Base-by-base conservation (phyloP, 2,797 vertebrate species). In the Hypotaenidia philippensis region DNA sequence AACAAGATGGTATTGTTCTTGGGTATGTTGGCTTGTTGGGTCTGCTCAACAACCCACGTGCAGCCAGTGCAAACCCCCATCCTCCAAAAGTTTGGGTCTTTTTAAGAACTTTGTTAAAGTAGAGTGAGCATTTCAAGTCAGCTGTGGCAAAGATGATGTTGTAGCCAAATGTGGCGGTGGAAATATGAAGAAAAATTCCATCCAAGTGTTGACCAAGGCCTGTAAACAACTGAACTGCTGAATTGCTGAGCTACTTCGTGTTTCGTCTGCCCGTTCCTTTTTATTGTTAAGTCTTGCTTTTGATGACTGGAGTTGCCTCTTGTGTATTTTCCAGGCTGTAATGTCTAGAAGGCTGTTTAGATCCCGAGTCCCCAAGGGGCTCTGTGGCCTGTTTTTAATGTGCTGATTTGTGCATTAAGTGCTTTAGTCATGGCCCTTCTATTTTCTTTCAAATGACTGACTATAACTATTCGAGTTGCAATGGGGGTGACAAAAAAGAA, bases 311-410 rank as follows among this genome's bases (percentile, higher is more conserved):
- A 74, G 49, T 65, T 92, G 92, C 60, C 75, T 80, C 89, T 71
- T 92, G 60, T 87, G 68, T 82, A 36, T 95, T 95, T 96, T 92
- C 60, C 68, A 90, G 89, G 41, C 60, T 89, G 78, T 80, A 55
- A 80, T 94, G 87, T 89, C 94, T 94, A 60, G 83, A 94, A 95
- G 68, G 64, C 86, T 90, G 29, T 93, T 93, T 90, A 85, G 83
- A 89, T 82, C 81, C 66, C 50, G 49, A 64, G 77, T 85, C 69
- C 79, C 79, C 69, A 59, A 36, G 72, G 85, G 72, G 15, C 72
- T 80, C 75, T 87, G 70, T 90, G 92, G 75, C 41, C 78, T 81
- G 27, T 26, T 91, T 84, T 78, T 80, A 87, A 38, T 94, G 70
- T 76, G 78, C 79, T 59, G 74, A 83, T 92, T 94, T 95, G 50